Conservation (phyloP, 2,797 vertebrate species). For the Eleutherodactylus coqui region DNA sequence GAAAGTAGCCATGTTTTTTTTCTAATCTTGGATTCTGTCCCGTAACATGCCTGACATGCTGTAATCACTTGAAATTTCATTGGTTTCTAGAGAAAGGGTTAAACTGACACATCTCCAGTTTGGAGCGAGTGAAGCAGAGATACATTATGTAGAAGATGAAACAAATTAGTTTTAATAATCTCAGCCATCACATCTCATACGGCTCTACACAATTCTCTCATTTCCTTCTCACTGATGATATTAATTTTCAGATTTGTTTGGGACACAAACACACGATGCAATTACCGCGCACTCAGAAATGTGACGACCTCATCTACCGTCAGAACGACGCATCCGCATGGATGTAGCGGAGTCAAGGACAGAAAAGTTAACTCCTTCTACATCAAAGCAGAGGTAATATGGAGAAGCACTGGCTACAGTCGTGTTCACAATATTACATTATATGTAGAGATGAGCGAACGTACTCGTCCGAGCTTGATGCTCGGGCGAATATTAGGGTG, state of each 20-base stretch:
- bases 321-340: conserved; percentile 30
- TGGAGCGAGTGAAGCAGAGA: conserved; percentile 35
- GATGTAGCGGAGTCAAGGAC: not conserved
- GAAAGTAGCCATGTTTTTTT: no score
- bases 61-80: not conserved
- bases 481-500: no score
- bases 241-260: conserved; percentile 52
- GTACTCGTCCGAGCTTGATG: no score
- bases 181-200: conserved; percentile 24
- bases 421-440: no score
- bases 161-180: conserved; percentile 57
- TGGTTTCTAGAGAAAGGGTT: not conserved
- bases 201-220: conserved; percentile 25
- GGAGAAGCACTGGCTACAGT: not conserved
- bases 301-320: conserved; percentile 47
- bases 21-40: no score
- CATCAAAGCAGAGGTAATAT: not conserved
- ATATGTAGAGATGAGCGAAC: no score
- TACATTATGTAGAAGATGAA: conserved; percentile 49
- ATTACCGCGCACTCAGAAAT: conserved; percentile 26
- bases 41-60: not conserved
- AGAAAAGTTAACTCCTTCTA: conserved; percentile 3
- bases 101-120: not conserved
- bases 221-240: conserved; percentile 35
- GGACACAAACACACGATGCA: conserved; percentile 42